Conservation (phyloP, 2,888 invertebrate genomes). For the Plebejus melissa region DNA sequence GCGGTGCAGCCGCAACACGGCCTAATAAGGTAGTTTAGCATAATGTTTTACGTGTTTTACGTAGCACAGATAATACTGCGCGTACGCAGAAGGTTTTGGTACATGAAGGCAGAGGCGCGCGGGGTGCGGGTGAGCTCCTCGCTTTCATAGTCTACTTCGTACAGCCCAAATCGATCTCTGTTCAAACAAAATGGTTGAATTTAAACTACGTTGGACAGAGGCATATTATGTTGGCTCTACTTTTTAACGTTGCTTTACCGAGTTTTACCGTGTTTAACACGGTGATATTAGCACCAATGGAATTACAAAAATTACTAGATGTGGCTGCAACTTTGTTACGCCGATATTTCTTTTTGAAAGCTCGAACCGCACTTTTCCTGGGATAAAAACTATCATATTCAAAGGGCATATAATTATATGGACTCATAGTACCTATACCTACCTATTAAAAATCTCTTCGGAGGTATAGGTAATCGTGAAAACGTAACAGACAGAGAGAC, state of each 20-base stretch:
- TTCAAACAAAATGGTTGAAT: background rate
- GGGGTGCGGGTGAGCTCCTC: slow-evolving; percentile 47
- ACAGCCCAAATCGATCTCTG: slow-evolving; percentile 45
- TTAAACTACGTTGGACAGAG: background rate
- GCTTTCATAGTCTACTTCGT: slow-evolving; percentile 48
- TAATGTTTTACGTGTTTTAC: background rate
- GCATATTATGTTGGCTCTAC: background rate
- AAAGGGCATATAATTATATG: too few relatives aligned
- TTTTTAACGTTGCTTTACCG: background rate
- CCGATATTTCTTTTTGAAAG: background rate
- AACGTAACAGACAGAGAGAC: too few relatives aligned
- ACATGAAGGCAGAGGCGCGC: slow-evolving; percentile 50
- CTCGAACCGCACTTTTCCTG: background rate
- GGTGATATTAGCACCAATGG: too few relatives aligned
- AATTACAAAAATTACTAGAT: background rate
- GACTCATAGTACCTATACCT: too few relatives aligned
- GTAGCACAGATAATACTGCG: slow-evolving; percentile 39
- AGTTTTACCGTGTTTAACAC: too few relatives aligned
- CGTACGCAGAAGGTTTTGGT: slow-evolving; percentile 46
- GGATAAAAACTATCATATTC: background rate
- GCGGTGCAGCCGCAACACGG: too few relatives aligned
- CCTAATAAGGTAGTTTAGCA: background rate
- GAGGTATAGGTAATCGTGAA: too few relatives aligned
- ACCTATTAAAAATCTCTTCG: too few relatives aligned
- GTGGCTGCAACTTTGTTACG: background rate